phyloP scores from a whole-genome alignment of 2,888 invertebrate species.

The Sclerodermus sp. region DNA sequence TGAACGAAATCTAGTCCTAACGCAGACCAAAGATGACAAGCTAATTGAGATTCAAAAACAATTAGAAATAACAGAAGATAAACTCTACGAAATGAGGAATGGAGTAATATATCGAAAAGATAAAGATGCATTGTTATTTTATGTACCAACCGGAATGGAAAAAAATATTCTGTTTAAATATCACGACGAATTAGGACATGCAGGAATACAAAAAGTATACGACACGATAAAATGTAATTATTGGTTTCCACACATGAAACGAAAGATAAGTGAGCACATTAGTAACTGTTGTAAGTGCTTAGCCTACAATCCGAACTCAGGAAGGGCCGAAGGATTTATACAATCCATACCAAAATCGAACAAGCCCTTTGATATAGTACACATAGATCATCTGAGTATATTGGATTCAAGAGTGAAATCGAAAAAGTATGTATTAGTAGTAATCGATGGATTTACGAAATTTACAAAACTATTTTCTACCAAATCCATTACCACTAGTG shows the following conservation, averaged over 20 bases:
- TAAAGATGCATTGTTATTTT: conserved; percentile 16
- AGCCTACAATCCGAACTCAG: conserved; percentile 12
- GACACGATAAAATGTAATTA: conserved; percentile 14
- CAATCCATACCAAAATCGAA: conserved; percentile 13
- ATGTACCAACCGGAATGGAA: conserved; percentile 21
- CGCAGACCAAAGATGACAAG: conserved; percentile 17
- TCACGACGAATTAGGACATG: conserved; percentile 24
- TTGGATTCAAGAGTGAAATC: neutral
- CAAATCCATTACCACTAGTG: neutral
- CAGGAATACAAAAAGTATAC: conserved; percentile 20
- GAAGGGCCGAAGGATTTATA: conserved; percentile 16
- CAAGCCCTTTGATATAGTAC: conserved; percentile 9
- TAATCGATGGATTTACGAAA: conserved; percentile 4
- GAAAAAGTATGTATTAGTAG: neutral
- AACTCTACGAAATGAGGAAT: conserved; percentile 23
- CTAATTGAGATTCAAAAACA: conserved; percentile 16
- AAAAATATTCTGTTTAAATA: conserved; percentile 16
- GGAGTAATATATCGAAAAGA: conserved; percentile 24
- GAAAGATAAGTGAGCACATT: conserved; percentile 9
- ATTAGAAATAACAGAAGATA: conserved; percentile 11
- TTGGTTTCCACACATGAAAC: conserved; percentile 17
- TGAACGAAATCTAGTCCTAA: too few relatives aligned
- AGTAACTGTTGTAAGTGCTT: conserved; percentile 23
- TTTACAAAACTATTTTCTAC: conserved; percentile 1
- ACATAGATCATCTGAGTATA: conserved; percentile 10